phyloP scores from a whole-genome alignment of 2,113 vertebrate species.

The Holacanthus passer region DNA sequence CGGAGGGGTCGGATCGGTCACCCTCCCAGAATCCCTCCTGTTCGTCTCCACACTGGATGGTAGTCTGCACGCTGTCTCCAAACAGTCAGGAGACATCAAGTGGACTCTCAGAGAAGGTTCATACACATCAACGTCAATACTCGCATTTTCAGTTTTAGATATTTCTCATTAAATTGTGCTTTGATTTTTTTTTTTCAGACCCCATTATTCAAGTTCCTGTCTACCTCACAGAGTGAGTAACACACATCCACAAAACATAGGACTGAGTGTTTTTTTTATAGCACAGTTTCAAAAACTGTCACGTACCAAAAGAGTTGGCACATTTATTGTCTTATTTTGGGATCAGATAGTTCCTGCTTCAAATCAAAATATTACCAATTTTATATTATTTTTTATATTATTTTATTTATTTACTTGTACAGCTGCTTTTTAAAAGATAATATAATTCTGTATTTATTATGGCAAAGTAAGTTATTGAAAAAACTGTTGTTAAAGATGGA shows the following conservation, averaged over 20 bases:
- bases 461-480: neutral
- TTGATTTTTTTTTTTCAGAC: conserved; percentile 84
- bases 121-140: neutral
- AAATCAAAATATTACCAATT: neutral
- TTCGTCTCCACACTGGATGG: conserved; percentile 96
- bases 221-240: conserved; percentile 92
- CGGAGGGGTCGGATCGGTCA: conserved; percentile 77
- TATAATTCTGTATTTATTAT: neutral
- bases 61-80: conserved; percentile 92
- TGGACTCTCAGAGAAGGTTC: conserved; percentile 96
- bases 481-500: neutral
- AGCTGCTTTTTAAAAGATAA: neutral
- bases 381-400: too few relatives aligned
- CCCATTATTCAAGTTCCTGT: conserved; percentile 93
- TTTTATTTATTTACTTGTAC: neutral
- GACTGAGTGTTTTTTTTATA: neutral
- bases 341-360: neutral
- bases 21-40: conserved; percentile 90
- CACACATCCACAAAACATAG: neutral
- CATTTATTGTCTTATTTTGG: neutral
- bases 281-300: neutral
- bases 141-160: neutral
- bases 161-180: neutral
- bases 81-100: conserved; percentile 91
- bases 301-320: neutral